Conservation (phyloP, 2,797 vertebrate species). For the Brotula barbata region DNA sequence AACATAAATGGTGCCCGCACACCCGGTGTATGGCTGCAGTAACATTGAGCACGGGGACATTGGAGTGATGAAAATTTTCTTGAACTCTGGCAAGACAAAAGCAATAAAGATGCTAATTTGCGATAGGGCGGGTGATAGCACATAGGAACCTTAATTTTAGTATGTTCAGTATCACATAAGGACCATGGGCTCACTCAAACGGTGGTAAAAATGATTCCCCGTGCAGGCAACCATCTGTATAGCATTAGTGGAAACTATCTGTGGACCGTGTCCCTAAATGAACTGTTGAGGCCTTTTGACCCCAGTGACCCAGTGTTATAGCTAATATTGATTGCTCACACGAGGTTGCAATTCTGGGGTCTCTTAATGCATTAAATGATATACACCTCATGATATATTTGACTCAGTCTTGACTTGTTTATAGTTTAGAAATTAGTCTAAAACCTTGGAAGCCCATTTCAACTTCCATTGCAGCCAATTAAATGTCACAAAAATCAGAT, state of each 20-base stretch:
- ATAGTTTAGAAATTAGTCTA: constrained; percentile 21
- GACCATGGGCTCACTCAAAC: too few relatives aligned
- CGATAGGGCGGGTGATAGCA: neutral
- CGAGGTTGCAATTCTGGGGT: constrained; percentile 12
- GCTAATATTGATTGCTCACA: constrained; percentile 29
- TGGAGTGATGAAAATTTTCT: constrained; percentile 11
- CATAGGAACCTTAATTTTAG: neutral
- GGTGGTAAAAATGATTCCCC: too few relatives aligned
- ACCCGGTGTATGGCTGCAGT: constrained; percentile 24
- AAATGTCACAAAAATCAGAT: constrained; percentile 11
- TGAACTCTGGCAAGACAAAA: constrained; percentile 23
- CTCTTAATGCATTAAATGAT: constrained; percentile 28
- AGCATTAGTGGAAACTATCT: neutral
- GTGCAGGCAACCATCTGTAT: neutral
- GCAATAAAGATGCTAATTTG: constrained; percentile 17
- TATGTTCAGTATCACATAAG: constrained; percentile 14
- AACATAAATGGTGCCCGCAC: too few relatives aligned
- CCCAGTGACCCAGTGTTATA: constrained; percentile 9
- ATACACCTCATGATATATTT: neutral
- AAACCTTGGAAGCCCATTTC: constrained; percentile 9
- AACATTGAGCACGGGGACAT: neutral
- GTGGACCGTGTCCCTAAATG: neutral
- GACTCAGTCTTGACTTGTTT: constrained; percentile 14
- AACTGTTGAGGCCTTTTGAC: neutral
- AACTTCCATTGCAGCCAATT: neutral